Evolutionary conservation across 2,797 vertebrate genomes (phyloP), one percentile per base, ranked within the genome.

Genomic region (Microhierax caerulescens): DNA sequence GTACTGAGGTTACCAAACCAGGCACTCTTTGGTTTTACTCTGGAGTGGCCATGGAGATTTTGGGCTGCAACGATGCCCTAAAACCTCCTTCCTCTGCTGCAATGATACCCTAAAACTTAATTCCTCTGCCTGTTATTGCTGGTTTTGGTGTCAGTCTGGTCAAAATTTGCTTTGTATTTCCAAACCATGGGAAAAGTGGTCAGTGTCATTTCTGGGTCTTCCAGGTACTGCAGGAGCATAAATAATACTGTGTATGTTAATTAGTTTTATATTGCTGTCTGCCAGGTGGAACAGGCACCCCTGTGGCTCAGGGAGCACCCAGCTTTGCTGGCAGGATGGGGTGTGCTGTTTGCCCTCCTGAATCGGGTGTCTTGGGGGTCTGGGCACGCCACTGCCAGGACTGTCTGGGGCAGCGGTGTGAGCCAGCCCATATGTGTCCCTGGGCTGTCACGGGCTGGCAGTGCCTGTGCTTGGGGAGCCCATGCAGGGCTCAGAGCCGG

Each of bases 381-480:
- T 11, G 23, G 56, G 39, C 5, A 5, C 0, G 0, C 1, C 1
- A 7, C 28, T 45, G 16, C 41, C 0, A 3, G 22, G 8, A 51
- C 48, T 36, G n/a, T 3, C 13, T 16, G 25, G 39, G 37, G 7
- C 50, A 61, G 53, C 0, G 2, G 28, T 3, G 1, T 15, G 51
- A 78, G 61, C 23, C 54, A 30, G 22, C 30, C 63, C 22, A 24
- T 2, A 2, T 0, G 0, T 1, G 4, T 36, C 59, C 51, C 61
- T 21, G 68, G 25, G 13, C 13, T 2, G 1, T 18, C 2, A 1
- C 7, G 28, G 28, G 24, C 39, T 13, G 45, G 4, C 4, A 21
- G 23, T 25, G 25, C 22, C 53, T 17, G 4, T 37, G 28, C 11
- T 2, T 0, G 4, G 47, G 27, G 30, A 24, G 21, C 7, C 28